Percentiles rank a stretch among this genome's conserved stretches.
phyloP scores from a whole-genome alignment of 2,888 invertebrate genomes.

The Xanthia icteritia region DNA sequence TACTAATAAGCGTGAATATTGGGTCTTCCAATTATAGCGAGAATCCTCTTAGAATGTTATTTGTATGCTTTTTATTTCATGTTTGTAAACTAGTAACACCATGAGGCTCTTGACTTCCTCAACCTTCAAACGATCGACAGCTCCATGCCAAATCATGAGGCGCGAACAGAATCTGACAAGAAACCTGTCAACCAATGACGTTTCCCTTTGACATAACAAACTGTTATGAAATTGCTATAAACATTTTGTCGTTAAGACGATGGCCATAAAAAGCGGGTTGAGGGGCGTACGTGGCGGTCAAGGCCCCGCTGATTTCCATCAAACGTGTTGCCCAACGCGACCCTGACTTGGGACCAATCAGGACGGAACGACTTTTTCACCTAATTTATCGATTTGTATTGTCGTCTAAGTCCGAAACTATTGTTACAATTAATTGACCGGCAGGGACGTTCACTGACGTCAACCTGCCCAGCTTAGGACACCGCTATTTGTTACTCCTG shows the following conservation, averaged over 20 bases:
- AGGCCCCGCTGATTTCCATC: constrained; percentile 85
- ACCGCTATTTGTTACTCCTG: background rate
- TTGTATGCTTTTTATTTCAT: background rate
- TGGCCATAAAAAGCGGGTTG: constrained; percentile 80
- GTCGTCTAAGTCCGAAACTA: constrained; percentile 60
- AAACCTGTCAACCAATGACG: constrained; percentile 27
- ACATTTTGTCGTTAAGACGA: constrained; percentile 69
- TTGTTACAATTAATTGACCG: constrained; percentile 55
- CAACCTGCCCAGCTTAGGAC: background rate
- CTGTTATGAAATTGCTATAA: constrained; percentile 63
- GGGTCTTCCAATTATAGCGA: background rate
- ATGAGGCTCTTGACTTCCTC: constrained; percentile 3
- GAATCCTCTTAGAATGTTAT: constrained; percentile 11
- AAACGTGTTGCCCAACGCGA: constrained; percentile 84
- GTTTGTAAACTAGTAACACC: background rate
- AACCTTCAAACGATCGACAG: constrained; percentile 1
- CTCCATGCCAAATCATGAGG: background rate
- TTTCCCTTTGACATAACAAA: constrained; percentile 62
- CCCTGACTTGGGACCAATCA: constrained; percentile 87
- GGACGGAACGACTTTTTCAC: constrained; percentile 88
- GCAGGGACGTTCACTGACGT: constrained; percentile 26
- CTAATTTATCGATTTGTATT: constrained; percentile 82
- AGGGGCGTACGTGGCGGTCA: constrained; percentile 84
- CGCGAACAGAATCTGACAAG: constrained; percentile 23
- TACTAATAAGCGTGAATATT: background rate